These are phyloP conservation scores for Drosophila barbarae DNA, from an alignment of 2,888 invertebrate species.

Conservation along the genomic window DNA sequence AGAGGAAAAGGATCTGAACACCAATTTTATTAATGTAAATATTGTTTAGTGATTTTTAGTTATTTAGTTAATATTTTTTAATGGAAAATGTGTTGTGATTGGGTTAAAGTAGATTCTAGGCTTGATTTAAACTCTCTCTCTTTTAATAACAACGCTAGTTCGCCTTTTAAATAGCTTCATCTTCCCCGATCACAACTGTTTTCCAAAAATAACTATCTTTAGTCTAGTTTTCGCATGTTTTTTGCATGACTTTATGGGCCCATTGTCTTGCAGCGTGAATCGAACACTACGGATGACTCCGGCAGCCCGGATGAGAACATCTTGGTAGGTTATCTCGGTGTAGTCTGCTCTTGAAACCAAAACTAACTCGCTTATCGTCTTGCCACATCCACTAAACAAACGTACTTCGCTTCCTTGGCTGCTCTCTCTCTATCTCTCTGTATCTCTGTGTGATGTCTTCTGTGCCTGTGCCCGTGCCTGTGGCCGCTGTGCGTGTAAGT, in stretches of 20 bases:
- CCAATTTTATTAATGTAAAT: constrained; percentile 80
- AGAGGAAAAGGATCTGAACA: constrained; percentile 84
- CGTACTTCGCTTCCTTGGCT: constrained; percentile 19
- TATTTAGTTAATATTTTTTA: background rate
- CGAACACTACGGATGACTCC: constrained; percentile 84
- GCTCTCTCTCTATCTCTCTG: constrained; percentile 6
- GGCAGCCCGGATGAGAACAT: constrained; percentile 86
- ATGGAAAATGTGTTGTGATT: background rate
- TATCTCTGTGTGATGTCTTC: constrained; percentile 51
- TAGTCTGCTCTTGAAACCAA: constrained; percentile 24
- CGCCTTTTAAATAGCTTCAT: background rate
- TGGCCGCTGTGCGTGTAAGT: constrained; percentile 54
- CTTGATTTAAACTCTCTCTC: background rate
- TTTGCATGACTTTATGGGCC: constrained; percentile 50
- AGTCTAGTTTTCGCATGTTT: constrained; percentile 49
- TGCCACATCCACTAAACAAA: constrained; percentile 33
- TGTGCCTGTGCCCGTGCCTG: constrained; percentile 1
- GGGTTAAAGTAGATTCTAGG: background rate
- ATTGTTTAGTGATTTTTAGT: constrained; percentile 42
- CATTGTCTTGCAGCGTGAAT: constrained; percentile 82
- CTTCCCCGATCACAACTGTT: constrained; percentile 6
- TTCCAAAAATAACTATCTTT: background rate
- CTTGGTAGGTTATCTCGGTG: constrained; percentile 82
- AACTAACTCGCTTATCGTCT: constrained; percentile 61
- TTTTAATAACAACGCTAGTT: too few species aligned